Conservation (phyloP, 1,140 invertebrate species). For the Drosophila kanapiae region DNA sequence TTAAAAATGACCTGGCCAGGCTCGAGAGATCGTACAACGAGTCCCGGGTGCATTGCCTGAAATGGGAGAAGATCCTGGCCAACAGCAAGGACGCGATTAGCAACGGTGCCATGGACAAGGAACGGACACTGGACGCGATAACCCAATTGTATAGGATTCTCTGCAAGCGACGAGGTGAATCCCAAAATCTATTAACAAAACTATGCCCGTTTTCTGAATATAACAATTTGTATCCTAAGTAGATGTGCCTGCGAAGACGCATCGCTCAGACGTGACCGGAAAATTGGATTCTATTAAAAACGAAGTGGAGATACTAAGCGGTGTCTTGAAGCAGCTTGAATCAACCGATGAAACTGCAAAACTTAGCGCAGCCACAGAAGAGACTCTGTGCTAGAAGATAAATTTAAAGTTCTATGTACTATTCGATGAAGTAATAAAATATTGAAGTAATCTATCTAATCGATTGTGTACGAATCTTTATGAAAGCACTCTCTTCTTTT, state of each 20-base stretch:
- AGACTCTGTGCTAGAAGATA: slow-evolving; percentile 16
- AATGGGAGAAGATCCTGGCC: slow-evolving; percentile 78
- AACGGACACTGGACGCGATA: slow-evolving; percentile 63
- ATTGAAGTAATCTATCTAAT: not conserved
- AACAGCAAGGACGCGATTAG: slow-evolving; percentile 63
- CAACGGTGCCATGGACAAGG: slow-evolving; percentile 48
- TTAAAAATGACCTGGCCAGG: slow-evolving; percentile 76
- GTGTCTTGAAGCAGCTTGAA: slow-evolving; percentile 53
- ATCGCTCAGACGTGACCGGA: slow-evolving; percentile 33
- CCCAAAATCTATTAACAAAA: not conserved
- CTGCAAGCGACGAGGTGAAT: slow-evolving; percentile 56
- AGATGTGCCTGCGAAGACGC: slow-evolving; percentile 11
- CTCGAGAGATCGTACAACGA: slow-evolving; percentile 72
- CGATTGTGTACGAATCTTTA: no score
- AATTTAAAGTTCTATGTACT: slow-evolving; percentile 7
- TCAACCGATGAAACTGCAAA: not conserved
- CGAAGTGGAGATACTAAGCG: slow-evolving; percentile 71
- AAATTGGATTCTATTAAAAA: slow-evolving; percentile 73
- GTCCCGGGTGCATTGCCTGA: slow-evolving; percentile 56
- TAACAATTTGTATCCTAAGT: not conserved
- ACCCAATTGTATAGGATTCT: slow-evolving; percentile 61
- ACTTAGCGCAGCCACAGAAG: not conserved
- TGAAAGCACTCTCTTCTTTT: no score
- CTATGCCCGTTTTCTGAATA: not conserved
- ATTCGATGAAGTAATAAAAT: not conserved